phyloP scores from a whole-genome alignment of 2,888 invertebrate genomes.

The Phorcus lineatus region DNA sequence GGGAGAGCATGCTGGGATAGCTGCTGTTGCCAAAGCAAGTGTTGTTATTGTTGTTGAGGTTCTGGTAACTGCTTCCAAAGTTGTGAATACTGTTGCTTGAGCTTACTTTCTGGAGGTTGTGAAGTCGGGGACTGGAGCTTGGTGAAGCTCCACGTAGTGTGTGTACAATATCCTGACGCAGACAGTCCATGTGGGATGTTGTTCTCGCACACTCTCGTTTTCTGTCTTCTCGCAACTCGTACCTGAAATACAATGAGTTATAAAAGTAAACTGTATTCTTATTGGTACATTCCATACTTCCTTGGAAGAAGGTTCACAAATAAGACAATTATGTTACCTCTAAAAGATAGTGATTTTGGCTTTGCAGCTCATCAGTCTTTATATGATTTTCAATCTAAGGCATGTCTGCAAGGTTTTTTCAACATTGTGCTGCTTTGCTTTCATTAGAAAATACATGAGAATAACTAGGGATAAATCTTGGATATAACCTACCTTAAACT shows the following conservation, averaged over 20 bases:
- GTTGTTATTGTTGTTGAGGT: conserved; percentile 21
- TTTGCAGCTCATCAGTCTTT: no score
- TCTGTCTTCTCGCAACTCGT: conserved; percentile 78
- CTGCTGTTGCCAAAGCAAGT: conserved; percentile 23
- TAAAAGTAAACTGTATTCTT: no score
- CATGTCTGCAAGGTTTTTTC: no score
- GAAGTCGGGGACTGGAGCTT: conserved; percentile 29
- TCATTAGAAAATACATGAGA: no score
- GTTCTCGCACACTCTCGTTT: conserved; percentile 76
- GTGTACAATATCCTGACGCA: conserved; percentile 77
- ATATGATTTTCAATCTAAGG: no score
- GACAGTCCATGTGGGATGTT: conserved; percentile 77
- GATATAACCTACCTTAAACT: conserved; percentile 76
- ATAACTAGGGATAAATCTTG: no score
- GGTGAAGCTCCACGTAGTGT: conserved; percentile 47
- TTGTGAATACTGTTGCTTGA: conserved; percentile 23
- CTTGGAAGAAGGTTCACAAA: no score
- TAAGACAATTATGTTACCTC: no score
- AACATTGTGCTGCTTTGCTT: no score
- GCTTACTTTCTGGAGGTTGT: conserved; percentile 19
- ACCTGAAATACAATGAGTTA: conserved; percentile 58
- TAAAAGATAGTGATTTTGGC: no score
- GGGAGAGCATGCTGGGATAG: conserved; percentile 49
- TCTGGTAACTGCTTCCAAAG: conserved; percentile 20
- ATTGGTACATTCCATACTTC: no score